Base-by-base conservation (phyloP, 1,140 invertebrate species). In the Drosophila ambigua region DNA sequence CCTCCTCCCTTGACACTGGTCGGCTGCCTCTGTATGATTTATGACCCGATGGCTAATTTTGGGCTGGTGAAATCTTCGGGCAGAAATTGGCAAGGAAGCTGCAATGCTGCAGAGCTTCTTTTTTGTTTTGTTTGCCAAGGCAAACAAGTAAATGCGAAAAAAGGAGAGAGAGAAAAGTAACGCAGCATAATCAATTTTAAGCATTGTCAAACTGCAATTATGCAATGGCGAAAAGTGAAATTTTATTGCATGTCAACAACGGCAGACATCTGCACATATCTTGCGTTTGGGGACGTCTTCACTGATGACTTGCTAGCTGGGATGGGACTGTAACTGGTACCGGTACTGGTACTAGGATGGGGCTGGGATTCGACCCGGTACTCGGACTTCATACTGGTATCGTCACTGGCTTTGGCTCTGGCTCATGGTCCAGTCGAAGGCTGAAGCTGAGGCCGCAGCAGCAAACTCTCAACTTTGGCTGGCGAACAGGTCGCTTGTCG, bases 161-260 rank as follows among this genome's bases (percentile, higher is more conserved):
- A 69, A 59, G 43, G 57, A 65, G 52, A 57, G 26, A 28, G 35
- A 13, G 31, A 39, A 11, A 39, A 13, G 35, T 39, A 39, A 58
- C 23, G 50, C 45, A 61, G 64, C 81, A 87, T 87, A 88, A 87
- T 87, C 83, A 87, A 87, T 87, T 87, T 88, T 88, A 88, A 87
- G 84, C 79, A 87, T 87, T 87, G 83, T 87, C 83, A 87, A 87
- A 87, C 71, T 88, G 79, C 83, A 87, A 87, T 87, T 87, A 87
- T 87, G 83, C 83, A 87, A 87, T 50, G 83, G 83, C 66, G 79
- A 88, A 87, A 87, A 87, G 83, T 88, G 83, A 87, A 87, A 87
- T 87, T 87, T 87, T 83, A 87, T 89, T 87, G 83, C 83, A 87
- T 87, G 83, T 83, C 84, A 87, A 84, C 76, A 60, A 35, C 73